These are phyloP conservation scores for Allygus modestus DNA, from an alignment of 2,888 invertebrate species.

Conservation along the genomic window DNA sequence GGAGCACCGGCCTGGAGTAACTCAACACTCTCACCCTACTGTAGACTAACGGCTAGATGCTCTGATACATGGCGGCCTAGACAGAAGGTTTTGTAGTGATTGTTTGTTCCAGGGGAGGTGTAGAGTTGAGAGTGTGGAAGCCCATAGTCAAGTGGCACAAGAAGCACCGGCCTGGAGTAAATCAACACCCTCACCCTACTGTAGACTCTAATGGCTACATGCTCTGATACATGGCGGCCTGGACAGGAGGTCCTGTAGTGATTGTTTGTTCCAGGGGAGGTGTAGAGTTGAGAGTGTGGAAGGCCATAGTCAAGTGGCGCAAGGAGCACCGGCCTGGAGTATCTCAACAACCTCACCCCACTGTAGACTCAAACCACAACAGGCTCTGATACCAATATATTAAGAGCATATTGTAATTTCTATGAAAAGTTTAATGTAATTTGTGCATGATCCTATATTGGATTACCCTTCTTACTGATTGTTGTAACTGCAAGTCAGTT, in stretches of 20 bases:
- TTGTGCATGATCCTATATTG: not conserved
- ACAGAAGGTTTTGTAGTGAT: too few species aligned
- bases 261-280: too few species aligned
- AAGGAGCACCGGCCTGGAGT: too few species aligned
- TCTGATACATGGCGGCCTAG: too few species aligned
- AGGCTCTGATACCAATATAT: too few species aligned
- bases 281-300: too few species aligned
- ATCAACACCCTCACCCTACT: not conserved
- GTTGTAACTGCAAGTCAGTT: not conserved
- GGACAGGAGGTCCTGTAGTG: too few species aligned
- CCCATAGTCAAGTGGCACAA: constrained; percentile 82
- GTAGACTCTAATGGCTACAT: constrained; percentile 35
- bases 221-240: constrained; percentile 24
- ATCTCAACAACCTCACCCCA: too few species aligned
- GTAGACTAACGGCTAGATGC: constrained; percentile 40
- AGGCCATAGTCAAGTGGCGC: too few species aligned
- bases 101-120: constrained; percentile 81
- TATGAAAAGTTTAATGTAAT: not conserved
- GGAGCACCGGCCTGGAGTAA: constrained; percentile 66
- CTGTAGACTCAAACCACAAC: too few species aligned
- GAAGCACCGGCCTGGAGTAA: constrained; percentile 66
- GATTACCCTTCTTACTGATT: not conserved
- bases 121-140: constrained; percentile 91
- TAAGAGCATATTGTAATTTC: constrained; percentile 9
- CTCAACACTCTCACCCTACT: not conserved